Base-by-base conservation (phyloP, 2,797 vertebrate genomes). In the Lutjanus campechanus region DNA sequence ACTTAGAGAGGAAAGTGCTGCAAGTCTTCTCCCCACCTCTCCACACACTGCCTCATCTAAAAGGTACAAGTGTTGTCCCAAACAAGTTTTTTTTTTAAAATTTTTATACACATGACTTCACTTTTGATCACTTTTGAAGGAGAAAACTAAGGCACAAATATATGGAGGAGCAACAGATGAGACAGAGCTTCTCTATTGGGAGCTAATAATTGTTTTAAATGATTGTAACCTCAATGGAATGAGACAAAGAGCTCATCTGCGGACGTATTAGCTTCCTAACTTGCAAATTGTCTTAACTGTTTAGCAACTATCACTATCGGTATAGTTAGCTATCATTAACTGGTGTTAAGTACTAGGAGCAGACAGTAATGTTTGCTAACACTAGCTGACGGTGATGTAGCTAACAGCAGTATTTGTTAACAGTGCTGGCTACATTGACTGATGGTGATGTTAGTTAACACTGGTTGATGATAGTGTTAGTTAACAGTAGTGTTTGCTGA, bases 191-290 rank as follows among this genome's bases (percentile, higher is more conserved):
- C 40, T 54, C 22, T n/a, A 22, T 5, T 25, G 50, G 47, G 63
- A 61, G 51, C n/a, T 41, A 36, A 44, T 65, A 25, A 29, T 15
- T 1, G 2, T 62, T 60, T 61, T 11, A 73, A 54, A 49, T 44
- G 43, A 62, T 29, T 44, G 17, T 36, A 55, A 47, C 47, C 67
- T 59, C 51, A 75, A 74, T 51, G 36, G 50, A 61, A 67, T 29
- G 19, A 68, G 63, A 55, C 62, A 69, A 54, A 44, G 20, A 67
- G n/a, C 9, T 66, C 4, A n/a, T n/a, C n/a, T n/a, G n/a, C n/a
- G n/a, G n/a, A n/a, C n/a, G n/a, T n/a, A n/a, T n/a, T n/a, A n/a
- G n/a, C n/a, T n/a, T n/a, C n/a, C n/a, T n/a, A n/a, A n/a, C n/a
- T n/a, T n/a, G n/a, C n/a, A n/a, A n/a, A n/a, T n/a, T n/a, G n/a